Conservation (phyloP, 2,113 vertebrate genomes). For the Callocephalon fimbriatum region DNA sequence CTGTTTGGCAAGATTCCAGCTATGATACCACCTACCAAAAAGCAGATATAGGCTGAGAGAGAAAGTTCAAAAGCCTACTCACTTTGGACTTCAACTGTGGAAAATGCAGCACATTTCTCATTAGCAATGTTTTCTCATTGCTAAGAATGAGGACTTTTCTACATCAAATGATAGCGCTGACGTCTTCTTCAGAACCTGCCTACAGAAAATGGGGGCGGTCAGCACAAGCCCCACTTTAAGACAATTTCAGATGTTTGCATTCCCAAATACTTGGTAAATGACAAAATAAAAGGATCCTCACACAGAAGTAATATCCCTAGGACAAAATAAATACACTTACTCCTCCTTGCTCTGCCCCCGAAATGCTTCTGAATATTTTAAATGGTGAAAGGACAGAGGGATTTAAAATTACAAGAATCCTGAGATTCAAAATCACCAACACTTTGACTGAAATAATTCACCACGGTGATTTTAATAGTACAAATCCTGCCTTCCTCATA, state of each 20-base stretch:
- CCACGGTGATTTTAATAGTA: background rate
- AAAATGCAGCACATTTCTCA: rapidly evolving
- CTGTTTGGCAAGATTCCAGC: background rate
- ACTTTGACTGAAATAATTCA: background rate
- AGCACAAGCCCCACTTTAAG: background rate
- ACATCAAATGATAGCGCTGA: background rate
- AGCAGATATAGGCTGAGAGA: background rate
- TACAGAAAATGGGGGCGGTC: background rate
- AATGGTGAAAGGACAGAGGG: background rate
- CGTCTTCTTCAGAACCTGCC: background rate
- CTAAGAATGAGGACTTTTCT: background rate
- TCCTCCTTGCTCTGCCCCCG: background rate
- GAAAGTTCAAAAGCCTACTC: background rate
- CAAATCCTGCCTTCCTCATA: background rate
- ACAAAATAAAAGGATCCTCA: background rate
- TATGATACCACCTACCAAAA: background rate
- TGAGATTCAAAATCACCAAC: background rate
- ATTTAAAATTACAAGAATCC: background rate
- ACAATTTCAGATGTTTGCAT: background rate
- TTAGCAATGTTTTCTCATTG: background rate
- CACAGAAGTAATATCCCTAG: background rate
- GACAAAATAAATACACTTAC: background rate
- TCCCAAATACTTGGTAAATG: background rate
- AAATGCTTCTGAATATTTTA: background rate
- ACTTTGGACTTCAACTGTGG: background rate